phyloP scores from a whole-genome alignment of 2,797 vertebrate species.

The Antennarius maculatus region DNA sequence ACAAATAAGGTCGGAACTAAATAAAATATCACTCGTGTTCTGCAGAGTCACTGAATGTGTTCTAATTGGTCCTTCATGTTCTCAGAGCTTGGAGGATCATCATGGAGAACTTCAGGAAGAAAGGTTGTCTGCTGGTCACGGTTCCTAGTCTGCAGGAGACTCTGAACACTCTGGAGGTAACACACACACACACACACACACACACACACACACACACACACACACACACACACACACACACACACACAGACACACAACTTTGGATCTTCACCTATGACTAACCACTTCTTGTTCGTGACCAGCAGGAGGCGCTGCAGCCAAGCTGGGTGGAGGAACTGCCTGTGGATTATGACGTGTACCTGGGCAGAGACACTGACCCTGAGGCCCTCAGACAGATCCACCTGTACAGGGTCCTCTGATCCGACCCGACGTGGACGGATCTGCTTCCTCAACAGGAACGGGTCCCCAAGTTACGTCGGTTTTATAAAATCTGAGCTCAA shows the following conservation, averaged over 20 bases:
- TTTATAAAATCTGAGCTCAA: neutral
- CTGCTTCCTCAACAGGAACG: too few species aligned
- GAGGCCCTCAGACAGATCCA: slow-evolving; percentile 89
- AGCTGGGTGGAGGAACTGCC: slow-evolving; percentile 89
- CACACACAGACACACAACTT: neutral
- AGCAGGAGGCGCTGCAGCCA: slow-evolving; percentile 78
- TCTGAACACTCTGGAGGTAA: slow-evolving; percentile 84
- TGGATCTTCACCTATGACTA: neutral
- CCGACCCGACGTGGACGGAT: neutral
- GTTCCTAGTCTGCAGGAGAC: slow-evolving; percentile 88
- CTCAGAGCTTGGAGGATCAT: slow-evolving; percentile 89
- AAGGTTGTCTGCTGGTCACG: slow-evolving; percentile 86
- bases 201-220: slow-evolving; percentile 1
- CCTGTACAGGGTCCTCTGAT: slow-evolving; percentile 88
- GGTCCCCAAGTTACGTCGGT: too few species aligned
- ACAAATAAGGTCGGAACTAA: slow-evolving; percentile 84
- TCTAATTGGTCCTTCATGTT: neutral
- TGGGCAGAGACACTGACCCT: slow-evolving; percentile 82
- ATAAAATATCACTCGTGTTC: too few species aligned
- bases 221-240: neutral
- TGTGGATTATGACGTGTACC: slow-evolving; percentile 79
- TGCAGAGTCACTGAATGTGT: too few species aligned
- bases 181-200: slow-evolving; percentile 1
- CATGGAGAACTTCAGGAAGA: slow-evolving; percentile 82
- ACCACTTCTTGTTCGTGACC: slow-evolving; percentile 37